Evolutionary conservation across 2,888 invertebrate species (phyloP), one percentile per base, ranked within the genome.

Genomic region (Caenorhabditis macrosperma): DNA sequence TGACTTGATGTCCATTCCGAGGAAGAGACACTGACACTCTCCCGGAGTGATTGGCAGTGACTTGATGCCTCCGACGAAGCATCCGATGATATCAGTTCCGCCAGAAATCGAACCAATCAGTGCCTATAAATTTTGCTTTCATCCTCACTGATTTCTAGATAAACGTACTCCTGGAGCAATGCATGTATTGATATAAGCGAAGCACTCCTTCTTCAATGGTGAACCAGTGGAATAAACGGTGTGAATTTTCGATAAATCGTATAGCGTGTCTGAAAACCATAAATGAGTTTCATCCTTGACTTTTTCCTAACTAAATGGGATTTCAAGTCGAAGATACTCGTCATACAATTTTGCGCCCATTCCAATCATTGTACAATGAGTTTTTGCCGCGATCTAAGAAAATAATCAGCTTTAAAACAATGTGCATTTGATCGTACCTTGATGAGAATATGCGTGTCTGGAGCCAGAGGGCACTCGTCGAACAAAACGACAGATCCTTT

Each of bases 71-170:
- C 93, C 93, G 90, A 92, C 92, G 88, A 93, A 93, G 87, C 93
- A 93, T 7, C 92, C 92, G 77, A 93, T 92, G 57, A 93, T 93
- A 86, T 93, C 93, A 5, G 93, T 93, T 2, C 93, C 93, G 71
- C 93, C 93, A 91, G 87, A 78, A 87, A 89, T 85, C 15, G 86
- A 85, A 24, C 82, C 85, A 57, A 90, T 87, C 10, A 87, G 82
- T 20, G 87, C 86, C 77, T 88, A 38, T 38, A 66, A 83, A 67
- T 33, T 28, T 15, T 35, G 26, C 24, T 12, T 35, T 67, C 28
- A 41, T 33, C 44, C 26, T 17, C 28, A 20, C n/a, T 26, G n/a
- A n/a, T n/a, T n/a, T n/a, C 1, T 12, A 17, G 24, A 44, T 50
- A 24, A n/a, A 68, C 78, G 41, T 50, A 85, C 86, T 38, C 79